Evolutionary conservation across 2,888 invertebrate species (phyloP), one percentile per base, ranked within the genome.

Genomic region (Anthophora plumipes): DNA sequence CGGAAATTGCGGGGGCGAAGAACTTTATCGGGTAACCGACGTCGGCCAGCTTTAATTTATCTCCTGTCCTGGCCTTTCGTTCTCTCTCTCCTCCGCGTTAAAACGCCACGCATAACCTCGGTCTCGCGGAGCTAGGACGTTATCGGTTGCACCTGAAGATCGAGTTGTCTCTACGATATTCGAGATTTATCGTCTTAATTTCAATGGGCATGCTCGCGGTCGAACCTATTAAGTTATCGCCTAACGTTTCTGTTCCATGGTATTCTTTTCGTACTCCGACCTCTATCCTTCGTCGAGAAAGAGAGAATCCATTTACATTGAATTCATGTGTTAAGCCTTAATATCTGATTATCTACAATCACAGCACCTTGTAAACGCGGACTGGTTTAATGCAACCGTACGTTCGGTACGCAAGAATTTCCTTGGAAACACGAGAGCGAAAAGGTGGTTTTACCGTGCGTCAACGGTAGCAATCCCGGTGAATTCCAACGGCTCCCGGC

Each of bases 1-100:
- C 73, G 77, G 83, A 83, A 85, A 85, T 76, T 85, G 83, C 77
- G 74, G 61, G 64, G 85, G 79, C 79, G 80, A 63, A 72, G 80
- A 79, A 86, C 46, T 82, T 82, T 86, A 86, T 86, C 84, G 73
- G 81, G 41, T 66, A 63, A 81, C 61, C 80, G 72, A 79, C 79
- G 78, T 77, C 81, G 76, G 57, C 70, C 74, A 73, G 55, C 70
- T 84, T 81, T 83, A 80, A 85, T 84, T 83, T 85, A 84, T 85
- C 82, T 70, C 25, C 64, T 20, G 72, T 76, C 73, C 76, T 50
- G 64, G 80, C 60, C 64, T 72, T 71, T 72, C 71, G 54, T 61
- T 76, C 71, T 61, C 55, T 63, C 67, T 2, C 37, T 9, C 37
- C n/a, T 37, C 17, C 20, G 17, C 31, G 31, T 31, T 31, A 63